Percentiles rank a stretch among this genome's conserved stretches.
Conservation (phyloP, 2,797 vertebrate genomes). For the Urocyon cinereoargenteus region DNA sequence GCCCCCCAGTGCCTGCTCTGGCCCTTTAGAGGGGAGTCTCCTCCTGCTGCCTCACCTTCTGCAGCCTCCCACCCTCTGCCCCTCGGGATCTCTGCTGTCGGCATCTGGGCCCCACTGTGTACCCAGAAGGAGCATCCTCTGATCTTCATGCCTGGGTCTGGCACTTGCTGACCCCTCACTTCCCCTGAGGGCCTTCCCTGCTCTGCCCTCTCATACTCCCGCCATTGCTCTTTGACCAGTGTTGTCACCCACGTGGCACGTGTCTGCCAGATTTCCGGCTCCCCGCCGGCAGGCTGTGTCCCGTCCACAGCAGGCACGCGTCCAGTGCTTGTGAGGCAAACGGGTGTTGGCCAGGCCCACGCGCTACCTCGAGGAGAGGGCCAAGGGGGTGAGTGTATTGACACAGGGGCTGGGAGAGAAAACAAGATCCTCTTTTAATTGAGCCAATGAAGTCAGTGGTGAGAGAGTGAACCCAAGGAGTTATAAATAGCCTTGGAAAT, state of each 20-base stretch:
- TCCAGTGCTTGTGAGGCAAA: accelerated
- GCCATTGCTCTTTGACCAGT: neutral
- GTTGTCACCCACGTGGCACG: accelerated
- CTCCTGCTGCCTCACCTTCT: neutral
- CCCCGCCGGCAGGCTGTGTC: accelerated
- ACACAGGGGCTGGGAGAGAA: slow-evolving; percentile 34
- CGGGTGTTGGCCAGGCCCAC: neutral
- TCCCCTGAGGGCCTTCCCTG: neutral
- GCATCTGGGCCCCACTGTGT: neutral
- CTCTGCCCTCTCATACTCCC: neutral
- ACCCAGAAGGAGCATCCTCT: neutral
- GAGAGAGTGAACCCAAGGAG: slow-evolving; percentile 69
- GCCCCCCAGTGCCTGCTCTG: too few species aligned
- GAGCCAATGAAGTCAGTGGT: slow-evolving; percentile 71
- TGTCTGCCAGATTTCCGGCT: neutral
- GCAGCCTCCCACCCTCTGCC: accelerated
- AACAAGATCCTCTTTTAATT: slow-evolving; percentile 56
- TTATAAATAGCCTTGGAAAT: slow-evolving; percentile 84
- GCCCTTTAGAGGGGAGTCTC: accelerated
- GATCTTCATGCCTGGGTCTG: neutral
- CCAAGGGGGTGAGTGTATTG: neutral
- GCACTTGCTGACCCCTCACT: neutral
- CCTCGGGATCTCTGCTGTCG: neutral
- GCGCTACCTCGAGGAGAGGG: neutral
- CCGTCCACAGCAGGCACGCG: accelerated